Evolutionary conservation across 2,113 vertebrate species (phyloP).

Genomic region (Cyanoderma ruficeps): DNA sequence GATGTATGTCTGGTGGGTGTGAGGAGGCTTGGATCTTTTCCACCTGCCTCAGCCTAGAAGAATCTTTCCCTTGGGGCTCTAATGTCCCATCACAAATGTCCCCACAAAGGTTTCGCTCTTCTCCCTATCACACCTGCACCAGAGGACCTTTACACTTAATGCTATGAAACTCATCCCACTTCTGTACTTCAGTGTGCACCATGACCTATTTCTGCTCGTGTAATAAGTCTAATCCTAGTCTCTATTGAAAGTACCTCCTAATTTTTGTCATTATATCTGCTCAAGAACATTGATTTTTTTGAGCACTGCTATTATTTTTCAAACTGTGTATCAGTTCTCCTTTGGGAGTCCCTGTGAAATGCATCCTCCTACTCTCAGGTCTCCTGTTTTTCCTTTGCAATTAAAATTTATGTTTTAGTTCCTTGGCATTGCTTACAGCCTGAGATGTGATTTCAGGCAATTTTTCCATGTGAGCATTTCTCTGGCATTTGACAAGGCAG

Average conservation of each 20-base stretch:
- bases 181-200: neutral
- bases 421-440: neutral
- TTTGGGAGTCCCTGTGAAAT: neutral
- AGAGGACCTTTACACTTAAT: neutral
- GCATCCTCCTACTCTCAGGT: neutral
- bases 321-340: neutral
- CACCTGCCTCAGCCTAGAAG: neutral
- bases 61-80: neutral
- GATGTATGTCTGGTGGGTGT: fast-evolving
- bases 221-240: neutral
- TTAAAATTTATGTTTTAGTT: neutral
- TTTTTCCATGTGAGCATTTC: neutral
- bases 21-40: neutral
- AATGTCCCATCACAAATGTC: neutral
- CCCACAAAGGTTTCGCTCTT: neutral
- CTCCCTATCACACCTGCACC: neutral
- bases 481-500: neutral
- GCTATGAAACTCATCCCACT: neutral
- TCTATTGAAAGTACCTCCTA: neutral
- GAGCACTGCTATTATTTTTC: conserved; percentile 3
- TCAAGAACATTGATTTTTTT: neutral
- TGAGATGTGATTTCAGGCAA: neutral
- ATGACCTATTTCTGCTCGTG: neutral
- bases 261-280: neutral
- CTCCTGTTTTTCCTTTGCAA: neutral